A percentile compares a stretch with the other conserved stretches of the same genome.
Conservation (phyloP, 2,888 invertebrate genomes). For the Agrypnus murinus region DNA sequence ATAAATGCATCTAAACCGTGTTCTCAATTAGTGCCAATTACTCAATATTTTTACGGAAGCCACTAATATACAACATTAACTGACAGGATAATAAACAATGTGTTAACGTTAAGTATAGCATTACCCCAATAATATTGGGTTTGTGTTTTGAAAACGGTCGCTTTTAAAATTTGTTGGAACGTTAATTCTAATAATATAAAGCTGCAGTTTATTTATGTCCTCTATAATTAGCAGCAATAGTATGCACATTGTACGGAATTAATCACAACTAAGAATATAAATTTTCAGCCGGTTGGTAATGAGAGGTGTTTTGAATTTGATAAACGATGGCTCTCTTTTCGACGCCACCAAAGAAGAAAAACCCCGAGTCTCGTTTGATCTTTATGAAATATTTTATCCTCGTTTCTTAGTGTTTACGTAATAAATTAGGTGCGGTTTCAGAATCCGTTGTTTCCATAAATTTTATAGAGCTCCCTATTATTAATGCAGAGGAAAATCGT, state of each 20-base stretch:
- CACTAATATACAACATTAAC: background rate
- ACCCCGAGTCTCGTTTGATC: conserved; percentile 18
- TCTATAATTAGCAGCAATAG: conserved; percentile 25
- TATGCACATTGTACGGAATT: conserved; percentile 26
- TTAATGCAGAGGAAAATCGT: conserved; percentile 8
- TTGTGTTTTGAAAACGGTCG: background rate
- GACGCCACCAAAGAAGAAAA: background rate
- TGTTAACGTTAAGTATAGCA: background rate
- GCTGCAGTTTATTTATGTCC: conserved; percentile 5
- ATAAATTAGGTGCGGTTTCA: conserved; percentile 11
- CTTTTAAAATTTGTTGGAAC: background rate
- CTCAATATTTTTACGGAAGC: too few species aligned
- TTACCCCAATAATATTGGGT: conserved; percentile 10
- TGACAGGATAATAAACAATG: conserved; percentile 23
- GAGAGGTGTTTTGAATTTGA: conserved; percentile 9
- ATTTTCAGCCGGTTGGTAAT: conserved; percentile 19
- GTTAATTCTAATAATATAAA: conserved; percentile 4
- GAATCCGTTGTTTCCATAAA: conserved; percentile 16
- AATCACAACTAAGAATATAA: conserved; percentile 25
- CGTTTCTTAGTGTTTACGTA: conserved; percentile 10
- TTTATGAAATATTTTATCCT: conserved; percentile 18
- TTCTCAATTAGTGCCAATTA: too few species aligned
- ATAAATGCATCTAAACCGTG: too few species aligned
- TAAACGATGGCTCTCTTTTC: background rate
- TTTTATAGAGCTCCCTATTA: conserved; percentile 17